phyloP scores from a whole-genome alignment of 2,113 vertebrate genomes.

The Motacilla tschutschensis region DNA sequence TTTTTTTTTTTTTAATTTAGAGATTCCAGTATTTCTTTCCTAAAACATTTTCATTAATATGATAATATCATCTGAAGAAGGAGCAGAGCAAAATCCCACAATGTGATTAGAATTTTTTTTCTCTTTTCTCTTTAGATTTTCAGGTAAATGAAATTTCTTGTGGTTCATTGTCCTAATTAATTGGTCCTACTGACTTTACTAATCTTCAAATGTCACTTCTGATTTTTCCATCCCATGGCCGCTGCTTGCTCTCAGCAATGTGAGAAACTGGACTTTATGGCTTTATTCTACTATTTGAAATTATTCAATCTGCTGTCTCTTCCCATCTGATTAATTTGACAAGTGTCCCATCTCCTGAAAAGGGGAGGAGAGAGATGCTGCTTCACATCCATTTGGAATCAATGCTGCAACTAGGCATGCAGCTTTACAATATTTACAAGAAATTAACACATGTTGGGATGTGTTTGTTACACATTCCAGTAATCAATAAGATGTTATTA shows the following conservation, averaged over 20 bases:
- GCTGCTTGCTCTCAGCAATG: not conserved
- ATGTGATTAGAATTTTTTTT: not conserved
- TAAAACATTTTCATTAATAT: not conserved
- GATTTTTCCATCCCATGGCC: not conserved
- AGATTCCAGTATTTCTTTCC: not conserved
- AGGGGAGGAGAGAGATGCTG: not conserved
- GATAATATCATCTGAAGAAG: not conserved
- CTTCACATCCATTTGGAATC: not conserved
- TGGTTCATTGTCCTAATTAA: constrained; percentile 18
- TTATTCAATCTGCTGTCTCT: not conserved
- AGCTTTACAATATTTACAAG: not conserved
- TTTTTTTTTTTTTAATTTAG: not conserved
- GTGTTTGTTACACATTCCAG: not conserved
- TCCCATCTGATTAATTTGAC: constrained; percentile 5
- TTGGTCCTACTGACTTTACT: constrained; percentile 11
- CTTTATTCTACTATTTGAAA: not conserved
- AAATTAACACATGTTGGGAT: not conserved
- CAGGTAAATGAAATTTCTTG: constrained; percentile 45
- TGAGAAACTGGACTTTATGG: not conserved
- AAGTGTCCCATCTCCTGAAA: not conserved
- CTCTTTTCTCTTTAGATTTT: not conserved
- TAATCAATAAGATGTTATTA: not conserved
- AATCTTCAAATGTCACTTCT: not conserved
- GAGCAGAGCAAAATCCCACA: not conserved
- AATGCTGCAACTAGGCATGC: not conserved